Percentiles rank a stretch among this genome's conserved stretches.
Evolutionary conservation across 2,888 invertebrate species (phyloP).

Genomic region (Ectemnius cavifrons): DNA sequence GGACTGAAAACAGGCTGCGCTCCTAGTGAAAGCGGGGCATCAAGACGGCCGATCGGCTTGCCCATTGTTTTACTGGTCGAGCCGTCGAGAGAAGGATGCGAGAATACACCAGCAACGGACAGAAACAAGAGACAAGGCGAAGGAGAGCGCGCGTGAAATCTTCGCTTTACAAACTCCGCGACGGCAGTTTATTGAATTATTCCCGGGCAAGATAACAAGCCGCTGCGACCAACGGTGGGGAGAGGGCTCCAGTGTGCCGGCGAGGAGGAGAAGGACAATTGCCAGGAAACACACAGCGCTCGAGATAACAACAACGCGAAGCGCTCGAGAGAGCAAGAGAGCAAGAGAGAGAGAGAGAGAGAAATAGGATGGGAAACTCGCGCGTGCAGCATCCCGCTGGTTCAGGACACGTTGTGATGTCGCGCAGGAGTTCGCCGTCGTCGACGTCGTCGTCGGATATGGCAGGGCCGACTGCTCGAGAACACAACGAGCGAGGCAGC

Average conservation of each 20-base stretch:
- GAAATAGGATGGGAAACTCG: neutral
- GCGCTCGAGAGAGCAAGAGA: too few relatives aligned
- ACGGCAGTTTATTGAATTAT: conserved; percentile 75
- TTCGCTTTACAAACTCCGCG: conserved; percentile 64
- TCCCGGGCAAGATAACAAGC: conserved; percentile 73
- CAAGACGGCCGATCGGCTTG: too few relatives aligned
- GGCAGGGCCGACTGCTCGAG: conserved; percentile 51
- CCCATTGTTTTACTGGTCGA: too few relatives aligned
- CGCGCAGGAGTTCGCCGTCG: conserved; percentile 52
- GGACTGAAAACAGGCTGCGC: too few relatives aligned
- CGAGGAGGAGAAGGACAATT: conserved; percentile 72
- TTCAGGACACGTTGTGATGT: conserved; percentile 23
- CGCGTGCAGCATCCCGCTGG: too few relatives aligned
- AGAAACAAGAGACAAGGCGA: neutral
- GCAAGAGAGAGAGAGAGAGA: neutral
- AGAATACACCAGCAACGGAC: too few relatives aligned
- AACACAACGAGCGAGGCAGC: conserved; percentile 47
- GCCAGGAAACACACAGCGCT: conserved; percentile 72
- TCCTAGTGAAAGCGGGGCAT: too few relatives aligned
- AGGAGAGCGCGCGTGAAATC: conserved; percentile 62
- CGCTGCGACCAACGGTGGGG: conserved; percentile 64
- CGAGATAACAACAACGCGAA: conserved; percentile 73
- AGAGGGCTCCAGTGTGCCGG: conserved; percentile 46
- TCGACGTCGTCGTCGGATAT: conserved; percentile 49
- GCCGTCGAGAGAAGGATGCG: too few relatives aligned